These are phyloP conservation scores for Psittacula derbiana DNA, from an alignment of 2,797 vertebrate genomes.

Conservation along the genomic window DNA sequence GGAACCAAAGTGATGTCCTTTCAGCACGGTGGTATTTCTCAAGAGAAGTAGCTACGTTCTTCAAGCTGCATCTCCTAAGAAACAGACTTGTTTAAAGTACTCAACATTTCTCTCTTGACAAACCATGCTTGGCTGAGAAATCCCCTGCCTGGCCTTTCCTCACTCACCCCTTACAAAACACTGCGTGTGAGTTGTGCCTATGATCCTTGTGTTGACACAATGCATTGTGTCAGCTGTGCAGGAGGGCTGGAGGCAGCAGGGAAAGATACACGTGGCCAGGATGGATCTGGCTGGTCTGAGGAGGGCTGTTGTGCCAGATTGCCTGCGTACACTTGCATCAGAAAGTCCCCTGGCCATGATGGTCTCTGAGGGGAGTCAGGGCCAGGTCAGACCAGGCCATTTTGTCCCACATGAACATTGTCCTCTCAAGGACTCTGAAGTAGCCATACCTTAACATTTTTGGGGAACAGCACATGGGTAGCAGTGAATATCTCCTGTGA, in stretches of 20 bases:
- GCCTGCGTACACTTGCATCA: background rate
- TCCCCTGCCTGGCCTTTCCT: background rate
- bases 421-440: background rate
- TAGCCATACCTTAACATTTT: background rate
- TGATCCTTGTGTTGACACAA: constrained; percentile 9
- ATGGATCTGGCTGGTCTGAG: background rate
- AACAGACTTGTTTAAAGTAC: constrained; percentile 36
- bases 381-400: background rate
- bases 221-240: constrained; percentile 13
- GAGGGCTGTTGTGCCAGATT: background rate
- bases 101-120: background rate
- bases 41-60: constrained; percentile 19
- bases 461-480: background rate
- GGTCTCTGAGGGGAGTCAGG: rapidly evolving
- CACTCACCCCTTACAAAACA: constrained; percentile 40
- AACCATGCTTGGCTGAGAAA: constrained; percentile 57
- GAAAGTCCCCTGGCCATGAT: background rate
- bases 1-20: background rate
- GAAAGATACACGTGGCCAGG: background rate
- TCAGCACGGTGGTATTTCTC: background rate
- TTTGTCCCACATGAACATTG: background rate
- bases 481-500: background rate
- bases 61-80: constrained; percentile 23
- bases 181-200: background rate
- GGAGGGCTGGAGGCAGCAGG: constrained; percentile 48